Percentiles rank a stretch among this genome's conserved stretches.
These are phyloP conservation scores for Lycodopsis pacificus DNA, from an alignment of 2,797 vertebrate species.

Conservation along the genomic window DNA sequence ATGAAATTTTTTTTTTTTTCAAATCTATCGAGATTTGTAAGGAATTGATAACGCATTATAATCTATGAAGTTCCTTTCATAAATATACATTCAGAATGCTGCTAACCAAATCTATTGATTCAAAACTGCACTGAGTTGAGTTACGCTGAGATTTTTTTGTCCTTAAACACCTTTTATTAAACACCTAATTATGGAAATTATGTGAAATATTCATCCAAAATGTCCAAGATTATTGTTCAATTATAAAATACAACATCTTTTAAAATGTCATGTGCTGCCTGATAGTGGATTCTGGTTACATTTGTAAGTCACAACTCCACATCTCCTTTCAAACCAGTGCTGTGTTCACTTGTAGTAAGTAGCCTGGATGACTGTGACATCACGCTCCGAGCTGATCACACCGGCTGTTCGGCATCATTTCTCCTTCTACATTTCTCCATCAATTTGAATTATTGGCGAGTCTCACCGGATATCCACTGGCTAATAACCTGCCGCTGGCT, in stretches of 20 bases:
- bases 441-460: not conserved
- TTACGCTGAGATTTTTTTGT: not conserved
- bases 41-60: not conserved
- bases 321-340: not conserved
- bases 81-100: not conserved
- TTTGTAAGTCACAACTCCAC: not conserved
- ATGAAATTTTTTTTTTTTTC: not conserved
- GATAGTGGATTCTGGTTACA: not conserved
- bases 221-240: too few species aligned
- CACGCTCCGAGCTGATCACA: not conserved
- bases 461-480: not conserved
- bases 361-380: not conserved
- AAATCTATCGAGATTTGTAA: not conserved
- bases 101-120: not conserved
- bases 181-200: not conserved
- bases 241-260: not conserved
- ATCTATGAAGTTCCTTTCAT: not conserved
- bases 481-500: not conserved
- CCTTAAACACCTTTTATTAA: not conserved
- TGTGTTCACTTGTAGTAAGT: not conserved
- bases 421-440: not conserved
- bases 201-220: too few species aligned
- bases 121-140: not conserved
- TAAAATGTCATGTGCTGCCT: not conserved
- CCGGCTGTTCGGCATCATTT: not conserved